Conservation (phyloP, 2,797 vertebrate species). For the Phoeniculus purpureus region DNA sequence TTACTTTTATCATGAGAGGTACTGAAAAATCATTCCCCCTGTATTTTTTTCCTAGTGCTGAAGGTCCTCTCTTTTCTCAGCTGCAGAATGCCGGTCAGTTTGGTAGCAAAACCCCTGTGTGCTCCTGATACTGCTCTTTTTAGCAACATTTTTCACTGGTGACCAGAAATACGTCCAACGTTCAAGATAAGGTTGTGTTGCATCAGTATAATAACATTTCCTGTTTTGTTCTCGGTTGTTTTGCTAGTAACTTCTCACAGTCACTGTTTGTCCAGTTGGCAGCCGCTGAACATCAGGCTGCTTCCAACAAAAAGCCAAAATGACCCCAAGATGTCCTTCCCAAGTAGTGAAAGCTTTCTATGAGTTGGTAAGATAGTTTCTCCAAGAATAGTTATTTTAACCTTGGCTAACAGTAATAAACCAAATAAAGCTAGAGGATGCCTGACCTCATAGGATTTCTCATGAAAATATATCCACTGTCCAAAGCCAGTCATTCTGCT, state of each 20-base stretch:
- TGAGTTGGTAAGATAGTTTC: background rate
- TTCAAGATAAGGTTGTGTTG: background rate
- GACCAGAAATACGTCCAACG: background rate
- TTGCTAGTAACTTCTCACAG: background rate
- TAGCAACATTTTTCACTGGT: background rate
- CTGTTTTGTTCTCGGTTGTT: slow-evolving; percentile 36
- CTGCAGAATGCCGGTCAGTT: background rate
- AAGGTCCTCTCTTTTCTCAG: background rate
- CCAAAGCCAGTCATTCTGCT: background rate
- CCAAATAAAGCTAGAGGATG: background rate
- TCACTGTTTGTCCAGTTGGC: background rate
- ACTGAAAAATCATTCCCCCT: background rate
- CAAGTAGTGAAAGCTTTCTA: background rate
- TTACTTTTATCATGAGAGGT: background rate
- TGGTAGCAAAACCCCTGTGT: background rate
- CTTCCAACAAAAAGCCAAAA: background rate
- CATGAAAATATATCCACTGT: background rate
- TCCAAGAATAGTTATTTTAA: background rate
- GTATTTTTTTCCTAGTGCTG: background rate
- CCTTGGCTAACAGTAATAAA: background rate
- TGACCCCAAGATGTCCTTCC: background rate
- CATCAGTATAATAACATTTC: slow-evolving; percentile 24
- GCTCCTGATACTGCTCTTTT: background rate
- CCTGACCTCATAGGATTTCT: background rate
- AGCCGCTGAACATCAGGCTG: background rate